phyloP scores from a whole-genome alignment of 1,140 invertebrate species.

The Macrosteles quadrilineatus region DNA sequence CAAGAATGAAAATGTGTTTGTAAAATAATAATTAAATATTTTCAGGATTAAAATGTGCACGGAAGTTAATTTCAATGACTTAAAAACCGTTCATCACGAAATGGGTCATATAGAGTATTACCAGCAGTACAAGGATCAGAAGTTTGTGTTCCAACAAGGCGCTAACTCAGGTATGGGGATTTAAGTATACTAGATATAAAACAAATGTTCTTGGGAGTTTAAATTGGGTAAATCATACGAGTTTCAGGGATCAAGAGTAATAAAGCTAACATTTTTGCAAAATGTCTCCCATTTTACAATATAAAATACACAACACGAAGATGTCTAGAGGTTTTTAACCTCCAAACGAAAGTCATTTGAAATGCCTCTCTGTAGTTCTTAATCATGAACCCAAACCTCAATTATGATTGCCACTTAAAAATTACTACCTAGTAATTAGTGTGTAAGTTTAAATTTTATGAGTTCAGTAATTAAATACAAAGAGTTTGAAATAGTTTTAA shows the following conservation, averaged over 20 bases:
- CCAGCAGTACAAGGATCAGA: conserved; percentile 67
- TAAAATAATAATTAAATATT: conserved; percentile 62
- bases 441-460: too few species aligned
- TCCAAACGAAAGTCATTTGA: too few species aligned
- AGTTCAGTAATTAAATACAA: too few species aligned
- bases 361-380: too few species aligned
- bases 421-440: too few species aligned
- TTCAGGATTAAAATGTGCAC: conserved; percentile 63
- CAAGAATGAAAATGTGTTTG: neutral
- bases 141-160: conserved; percentile 67
- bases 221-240: neutral
- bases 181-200: conserved; percentile 5
- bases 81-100: conserved; percentile 73
- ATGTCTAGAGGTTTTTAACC: too few species aligned
- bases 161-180: conserved; percentile 77
- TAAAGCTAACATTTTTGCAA: neutral
- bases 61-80: conserved; percentile 59
- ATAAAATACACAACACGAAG: too few species aligned
- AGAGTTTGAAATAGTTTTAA: too few species aligned
- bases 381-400: too few species aligned
- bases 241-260: neutral
- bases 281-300: neutral
- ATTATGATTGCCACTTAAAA: too few species aligned
- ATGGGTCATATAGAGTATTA: conserved; percentile 79
- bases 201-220: neutral